Percentiles rank a stretch among this genome's conserved stretches.
These are phyloP conservation scores for Schizotus pectinicornis DNA, from an alignment of 2,888 invertebrate species.

Conservation along the genomic window DNA sequence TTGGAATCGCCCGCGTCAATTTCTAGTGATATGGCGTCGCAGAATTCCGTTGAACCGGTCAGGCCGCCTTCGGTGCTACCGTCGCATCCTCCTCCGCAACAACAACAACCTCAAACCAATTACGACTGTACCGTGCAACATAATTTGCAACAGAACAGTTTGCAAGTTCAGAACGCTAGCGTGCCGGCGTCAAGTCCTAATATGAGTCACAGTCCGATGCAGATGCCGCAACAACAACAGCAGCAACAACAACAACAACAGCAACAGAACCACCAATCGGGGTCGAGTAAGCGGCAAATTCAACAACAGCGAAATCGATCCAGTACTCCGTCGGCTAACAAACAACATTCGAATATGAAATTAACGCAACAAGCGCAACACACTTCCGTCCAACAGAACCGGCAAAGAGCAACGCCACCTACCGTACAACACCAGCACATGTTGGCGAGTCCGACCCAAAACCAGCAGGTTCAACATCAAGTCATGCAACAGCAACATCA, in stretches of 20 bases:
- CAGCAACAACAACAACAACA: conserved; percentile 30
- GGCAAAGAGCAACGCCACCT: conserved; percentile 54
- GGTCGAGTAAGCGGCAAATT: conserved; percentile 53
- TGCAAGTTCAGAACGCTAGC: conserved; percentile 48
- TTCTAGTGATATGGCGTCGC: conserved; percentile 82
- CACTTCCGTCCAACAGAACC: conserved; percentile 45
- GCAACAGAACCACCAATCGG: conserved; percentile 51
- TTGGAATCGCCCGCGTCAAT: conserved; percentile 90
- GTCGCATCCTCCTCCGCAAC: conserved; percentile 48
- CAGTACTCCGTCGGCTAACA: conserved; percentile 51
- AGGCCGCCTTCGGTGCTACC: conserved; percentile 66
- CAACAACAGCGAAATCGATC: conserved; percentile 52
- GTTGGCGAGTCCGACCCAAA: conserved; percentile 53
- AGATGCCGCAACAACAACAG: conserved; percentile 49
- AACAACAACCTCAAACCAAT: conserved; percentile 55
- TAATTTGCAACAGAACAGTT: conserved; percentile 61
- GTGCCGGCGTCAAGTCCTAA: conserved; percentile 60
- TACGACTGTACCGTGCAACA: conserved; percentile 80
- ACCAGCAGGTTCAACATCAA: conserved; percentile 41
- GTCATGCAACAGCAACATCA: conserved; percentile 54
- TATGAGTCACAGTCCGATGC: conserved; percentile 45
- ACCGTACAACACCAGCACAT: conserved; percentile 51
- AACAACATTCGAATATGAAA: conserved; percentile 50
- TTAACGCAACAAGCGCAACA: conserved; percentile 53
- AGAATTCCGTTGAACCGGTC: conserved; percentile 69